phyloP scores from a whole-genome alignment of 2,113 vertebrate species.

The Larimichthys crocea region DNA sequence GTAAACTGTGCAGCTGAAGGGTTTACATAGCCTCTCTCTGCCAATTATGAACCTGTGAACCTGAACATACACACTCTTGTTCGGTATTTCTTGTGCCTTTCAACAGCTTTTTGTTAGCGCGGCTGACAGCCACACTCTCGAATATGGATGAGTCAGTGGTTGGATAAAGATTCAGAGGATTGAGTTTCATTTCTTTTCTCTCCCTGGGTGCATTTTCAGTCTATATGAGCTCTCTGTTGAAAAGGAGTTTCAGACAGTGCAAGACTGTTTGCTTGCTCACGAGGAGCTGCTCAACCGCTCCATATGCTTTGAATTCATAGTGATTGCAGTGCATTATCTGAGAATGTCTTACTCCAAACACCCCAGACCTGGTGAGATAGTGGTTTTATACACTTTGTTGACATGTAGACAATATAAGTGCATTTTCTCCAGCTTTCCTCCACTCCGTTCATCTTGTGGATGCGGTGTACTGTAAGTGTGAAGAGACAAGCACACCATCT shows the following conservation, averaged over 20 bases:
- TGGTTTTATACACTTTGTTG: slow-evolving; percentile 16
- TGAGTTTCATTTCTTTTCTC: slow-evolving; percentile 60
- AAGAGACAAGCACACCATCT: slow-evolving; percentile 79
- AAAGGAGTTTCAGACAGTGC: slow-evolving; percentile 45
- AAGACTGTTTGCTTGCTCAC: slow-evolving; percentile 55
- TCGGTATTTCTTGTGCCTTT: slow-evolving; percentile 64
- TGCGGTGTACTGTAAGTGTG: slow-evolving; percentile 5
- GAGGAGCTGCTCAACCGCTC: slow-evolving; percentile 37
- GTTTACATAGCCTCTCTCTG: slow-evolving; percentile 42
- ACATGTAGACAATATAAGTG: slow-evolving; percentile 31
- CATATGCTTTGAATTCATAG: slow-evolving; percentile 46
- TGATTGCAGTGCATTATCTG: slow-evolving; percentile 53
- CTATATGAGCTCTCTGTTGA: slow-evolving; percentile 63
- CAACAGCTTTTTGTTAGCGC: slow-evolving; percentile 64
- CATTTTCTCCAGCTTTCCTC: slow-evolving; percentile 32
- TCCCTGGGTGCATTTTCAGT: slow-evolving; percentile 57
- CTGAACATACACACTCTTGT: slow-evolving; percentile 43
- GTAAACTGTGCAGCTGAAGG: slow-evolving; percentile 26
- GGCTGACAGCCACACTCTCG: slow-evolving; percentile 61
- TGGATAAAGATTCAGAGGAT: slow-evolving; percentile 60
- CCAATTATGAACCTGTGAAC: slow-evolving; percentile 60
- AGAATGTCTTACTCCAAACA: slow-evolving; percentile 35
- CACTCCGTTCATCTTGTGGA: slow-evolving; percentile 42
- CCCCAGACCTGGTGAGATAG: slow-evolving; percentile 11
- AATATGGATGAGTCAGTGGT: slow-evolving; percentile 70